Base-by-base conservation (phyloP, 2,797 vertebrate species). In the Megaceryle alcyon region DNA sequence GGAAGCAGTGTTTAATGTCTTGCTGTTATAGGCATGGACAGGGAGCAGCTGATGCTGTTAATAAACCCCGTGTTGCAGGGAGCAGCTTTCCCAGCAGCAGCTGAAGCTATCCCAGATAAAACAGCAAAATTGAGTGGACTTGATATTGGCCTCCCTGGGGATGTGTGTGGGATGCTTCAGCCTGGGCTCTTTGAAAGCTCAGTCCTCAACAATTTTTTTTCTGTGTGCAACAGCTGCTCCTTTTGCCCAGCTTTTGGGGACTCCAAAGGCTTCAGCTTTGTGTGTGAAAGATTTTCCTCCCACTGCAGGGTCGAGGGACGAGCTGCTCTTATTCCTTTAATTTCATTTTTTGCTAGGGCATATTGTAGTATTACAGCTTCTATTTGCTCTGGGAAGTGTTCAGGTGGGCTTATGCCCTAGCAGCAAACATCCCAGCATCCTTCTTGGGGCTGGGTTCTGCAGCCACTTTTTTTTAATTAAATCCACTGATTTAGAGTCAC, bases 31-130 rank as follows among this genome's bases (percentile, higher is more conserved):
- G 31, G 59, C 66, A 44, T 26, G 35, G 66, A 29, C 3, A 9
- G 60, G 53, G 69, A 77, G 59, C 54, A 71, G 68, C 81, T 92
- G 94, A 83, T 51, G 69, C 77, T 87, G 82, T 49, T 73, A 9
- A 69, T 59, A 65, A 95, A 82, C 70, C 29, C 25, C 0, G 0
- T 20, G 86, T 65, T 84, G 53, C 31, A 68, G 79, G 56, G 46
- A 93, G 72, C 65, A 81, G 59, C 60, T 78, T 60, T 61, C 70
- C 84, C 70, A 92, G 65, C 77, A 61, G 57, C 73, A 46, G 81
- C 77, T 68, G 69, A 83, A 86, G 61, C 54, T 11, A 37, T n/a
- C 71, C 59, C 41, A 81, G 88, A 94, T 88, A 88, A 92, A 92
- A 33, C 35, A 86, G 61, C 44, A 75, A 54, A 78, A 82, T 0